A percentile compares a stretch with the other conserved stretches of the same genome.
Conservation (phyloP, 2,888 invertebrate genomes). For the Drepana falcataria region DNA sequence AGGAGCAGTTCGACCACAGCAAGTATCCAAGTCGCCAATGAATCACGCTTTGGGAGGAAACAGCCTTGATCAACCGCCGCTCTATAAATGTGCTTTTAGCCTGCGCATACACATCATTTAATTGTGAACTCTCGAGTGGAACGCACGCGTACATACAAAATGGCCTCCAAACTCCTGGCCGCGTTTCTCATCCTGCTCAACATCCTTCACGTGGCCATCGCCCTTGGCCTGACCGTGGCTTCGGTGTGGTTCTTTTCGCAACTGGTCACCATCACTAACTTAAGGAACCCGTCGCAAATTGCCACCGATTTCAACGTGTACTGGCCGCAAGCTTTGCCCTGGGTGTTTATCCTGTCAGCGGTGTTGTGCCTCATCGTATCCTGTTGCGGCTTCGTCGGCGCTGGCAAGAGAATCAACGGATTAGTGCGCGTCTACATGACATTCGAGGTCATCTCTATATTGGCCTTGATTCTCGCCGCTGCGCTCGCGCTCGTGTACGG, state of each 20-base stretch:
- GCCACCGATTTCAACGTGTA: slow-evolving; percentile 61
- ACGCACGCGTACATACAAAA: not conserved
- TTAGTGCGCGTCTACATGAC: slow-evolving; percentile 42
- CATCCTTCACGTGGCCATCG: slow-evolving; percentile 42
- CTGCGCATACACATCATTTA: not conserved
- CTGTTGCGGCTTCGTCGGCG: slow-evolving; percentile 54
- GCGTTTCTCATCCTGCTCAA: slow-evolving; percentile 44
- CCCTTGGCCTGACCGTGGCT: slow-evolving; percentile 41
- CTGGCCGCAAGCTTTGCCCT: slow-evolving; percentile 68
- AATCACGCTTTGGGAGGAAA: not conserved
- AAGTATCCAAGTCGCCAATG: not conserved
- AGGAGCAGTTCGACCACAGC: not conserved
- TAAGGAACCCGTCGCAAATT: slow-evolving; percentile 48
- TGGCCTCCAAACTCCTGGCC: slow-evolving; percentile 21
- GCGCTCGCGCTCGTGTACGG: slow-evolving; percentile 55
- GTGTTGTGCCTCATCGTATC: slow-evolving; percentile 46
- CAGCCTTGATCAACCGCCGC: not conserved
- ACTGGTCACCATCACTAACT: slow-evolving; percentile 43
- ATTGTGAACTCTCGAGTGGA: not conserved
- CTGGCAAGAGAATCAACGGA: slow-evolving; percentile 42
- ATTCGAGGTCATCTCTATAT: slow-evolving; percentile 38
- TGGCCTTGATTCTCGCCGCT: slow-evolving; percentile 39
- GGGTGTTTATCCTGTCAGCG: slow-evolving; percentile 59
- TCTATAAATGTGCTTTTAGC: not conserved
- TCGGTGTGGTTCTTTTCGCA: slow-evolving; percentile 62